phyloP scores from a whole-genome alignment of 2,113 vertebrate genomes.

The Corydoras maculifer region DNA sequence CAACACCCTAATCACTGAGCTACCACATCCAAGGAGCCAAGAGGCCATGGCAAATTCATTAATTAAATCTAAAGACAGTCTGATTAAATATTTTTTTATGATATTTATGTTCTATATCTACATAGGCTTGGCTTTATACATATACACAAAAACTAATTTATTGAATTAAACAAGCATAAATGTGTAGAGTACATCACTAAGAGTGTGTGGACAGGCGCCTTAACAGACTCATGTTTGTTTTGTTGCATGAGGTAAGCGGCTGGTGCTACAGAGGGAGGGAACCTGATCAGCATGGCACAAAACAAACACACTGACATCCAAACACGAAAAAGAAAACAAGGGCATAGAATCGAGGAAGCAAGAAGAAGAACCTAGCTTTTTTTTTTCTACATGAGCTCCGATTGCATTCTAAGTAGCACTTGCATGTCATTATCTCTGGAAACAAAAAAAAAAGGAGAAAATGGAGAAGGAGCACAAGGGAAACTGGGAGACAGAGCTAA shows the following conservation, averaged over 20 bases:
- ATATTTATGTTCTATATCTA: too few relatives aligned
- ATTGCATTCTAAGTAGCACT: conserved; percentile 64
- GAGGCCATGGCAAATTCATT: too few relatives aligned
- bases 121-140: too few relatives aligned
- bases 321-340: conserved; percentile 31
- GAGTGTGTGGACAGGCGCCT: conserved; percentile 21
- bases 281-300: conserved; percentile 25
- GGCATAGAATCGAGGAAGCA: conserved; percentile 23
- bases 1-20: too few relatives aligned
- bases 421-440: conserved; percentile 57
- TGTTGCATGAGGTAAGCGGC: conserved; percentile 36
- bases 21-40: too few relatives aligned
- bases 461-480: conserved; percentile 13
- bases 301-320: conserved; percentile 42
- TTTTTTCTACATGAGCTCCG: conserved; percentile 62
- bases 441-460: conserved; percentile 16
- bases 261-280: conserved; percentile 39
- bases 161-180: background rate
- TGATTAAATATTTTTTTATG: too few relatives aligned
- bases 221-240: conserved; percentile 31
- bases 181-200: background rate
- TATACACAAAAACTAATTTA: too few relatives aligned
- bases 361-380: conserved; percentile 48
- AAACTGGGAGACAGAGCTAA: conserved; percentile 24
- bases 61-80: too few relatives aligned